Percentiles rank a stretch among this genome's conserved stretches.
phyloP scores from a whole-genome alignment of 2,888 invertebrate genomes.

The Thumatha senex region DNA sequence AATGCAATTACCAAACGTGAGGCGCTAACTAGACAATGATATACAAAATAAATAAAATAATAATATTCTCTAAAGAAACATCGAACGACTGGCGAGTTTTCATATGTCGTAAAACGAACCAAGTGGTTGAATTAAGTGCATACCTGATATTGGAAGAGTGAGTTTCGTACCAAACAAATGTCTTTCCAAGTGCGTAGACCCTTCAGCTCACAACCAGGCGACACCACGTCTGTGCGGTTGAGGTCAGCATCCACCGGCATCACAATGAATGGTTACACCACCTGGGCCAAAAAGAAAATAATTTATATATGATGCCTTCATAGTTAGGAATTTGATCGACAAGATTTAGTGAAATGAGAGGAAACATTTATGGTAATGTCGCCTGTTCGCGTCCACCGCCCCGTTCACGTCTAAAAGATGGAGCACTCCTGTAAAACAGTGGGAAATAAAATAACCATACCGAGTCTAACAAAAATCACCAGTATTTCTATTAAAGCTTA shows the following conservation, averaged over 20 bases:
- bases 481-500: no score
- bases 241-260: slow-evolving; percentile 84
- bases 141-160: slow-evolving; percentile 81
- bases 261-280: slow-evolving; percentile 82
- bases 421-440: no score
- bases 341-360: no score
- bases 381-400: no score
- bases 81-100: neutral
- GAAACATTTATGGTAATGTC: no score
- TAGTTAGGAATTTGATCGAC: no score
- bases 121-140: slow-evolving; percentile 33
- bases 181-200: slow-evolving; percentile 82
- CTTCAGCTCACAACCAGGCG: slow-evolving; percentile 81
- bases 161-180: slow-evolving; percentile 81
- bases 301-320: neutral
- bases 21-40: neutral
- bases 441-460: no score
- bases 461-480: no score
- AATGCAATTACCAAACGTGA: slow-evolving; percentile 6
- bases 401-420: no score
- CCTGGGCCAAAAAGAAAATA: slow-evolving; percentile 47
- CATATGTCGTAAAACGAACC: slow-evolving; percentile 25
- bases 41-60: neutral
- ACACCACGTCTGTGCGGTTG: slow-evolving; percentile 81
- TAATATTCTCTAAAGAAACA: slow-evolving; percentile 2